Conservation (phyloP, 2,888 invertebrate species). For the Xanthia icteritia region DNA sequence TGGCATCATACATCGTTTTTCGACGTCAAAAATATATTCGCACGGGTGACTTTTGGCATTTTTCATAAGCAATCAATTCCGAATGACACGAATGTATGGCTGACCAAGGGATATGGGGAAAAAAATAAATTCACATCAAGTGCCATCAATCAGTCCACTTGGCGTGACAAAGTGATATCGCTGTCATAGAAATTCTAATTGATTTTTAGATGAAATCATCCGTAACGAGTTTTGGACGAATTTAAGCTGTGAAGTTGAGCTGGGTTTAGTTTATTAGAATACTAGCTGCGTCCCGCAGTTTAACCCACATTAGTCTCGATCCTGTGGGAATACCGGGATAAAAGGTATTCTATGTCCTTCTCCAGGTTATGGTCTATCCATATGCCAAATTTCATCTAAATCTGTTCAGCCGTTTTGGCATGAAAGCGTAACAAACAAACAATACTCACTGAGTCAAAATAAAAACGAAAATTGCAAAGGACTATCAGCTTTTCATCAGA, state of each 20-base stretch:
- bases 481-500: neutral
- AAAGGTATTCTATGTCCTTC: no score
- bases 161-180: conserved; percentile 76
- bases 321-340: no score
- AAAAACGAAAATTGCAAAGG: neutral
- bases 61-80: conserved; percentile 82
- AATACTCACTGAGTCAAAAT: no score
- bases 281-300: no score
- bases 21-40: conserved; percentile 55
- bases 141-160: conserved; percentile 83
- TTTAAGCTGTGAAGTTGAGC: conserved; percentile 30
- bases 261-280: conserved; percentile 26
- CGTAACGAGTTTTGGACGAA: conserved; percentile 41
- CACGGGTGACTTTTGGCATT: conserved; percentile 68
- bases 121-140: conserved; percentile 80
- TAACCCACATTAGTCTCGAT: no score
- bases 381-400: no score
- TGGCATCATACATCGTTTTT: conserved; percentile 12
- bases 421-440: no score
- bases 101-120: conserved; percentile 74
- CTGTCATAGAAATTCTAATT: conserved; percentile 80
- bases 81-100: conserved; percentile 77
- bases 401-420: no score
- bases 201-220: conserved; percentile 77
- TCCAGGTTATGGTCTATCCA: no score